phyloP scores from a whole-genome alignment of 2,888 invertebrate genomes.

The Eurytoma californica region DNA sequence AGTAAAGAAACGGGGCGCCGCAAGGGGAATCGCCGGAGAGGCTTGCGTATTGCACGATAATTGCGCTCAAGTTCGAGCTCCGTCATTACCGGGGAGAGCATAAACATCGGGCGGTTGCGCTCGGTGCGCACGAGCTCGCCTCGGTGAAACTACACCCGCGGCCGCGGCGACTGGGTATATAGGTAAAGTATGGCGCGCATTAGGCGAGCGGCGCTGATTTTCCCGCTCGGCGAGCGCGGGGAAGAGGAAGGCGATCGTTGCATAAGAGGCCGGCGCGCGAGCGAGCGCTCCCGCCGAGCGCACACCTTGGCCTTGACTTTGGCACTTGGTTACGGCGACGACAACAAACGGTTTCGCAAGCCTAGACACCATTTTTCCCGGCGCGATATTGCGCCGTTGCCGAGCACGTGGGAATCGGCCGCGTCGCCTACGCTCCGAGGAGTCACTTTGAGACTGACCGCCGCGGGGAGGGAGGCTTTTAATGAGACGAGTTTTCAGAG shows the following conservation, averaged over 20 bases:
- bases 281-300: not conserved
- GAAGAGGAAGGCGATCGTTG: constrained; percentile 15
- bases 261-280: constrained; percentile 27
- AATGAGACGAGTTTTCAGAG: no score
- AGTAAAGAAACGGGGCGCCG: not conserved
- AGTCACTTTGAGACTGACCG: no score
- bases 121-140: not conserved
- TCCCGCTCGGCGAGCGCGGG: constrained; percentile 10
- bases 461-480: no score
- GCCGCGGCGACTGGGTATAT: constrained; percentile 13
- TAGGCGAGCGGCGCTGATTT: constrained; percentile 38
- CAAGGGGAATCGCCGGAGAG: not conserved
- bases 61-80: constrained; percentile 18
- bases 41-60: constrained; percentile 15
- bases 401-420: no score
- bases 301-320: constrained; percentile 72
- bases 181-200: constrained; percentile 11
- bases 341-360: constrained; percentile 65
- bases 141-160: no score
- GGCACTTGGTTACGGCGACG: constrained; percentile 72
- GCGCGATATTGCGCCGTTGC: no score
- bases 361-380: constrained; percentile 52
- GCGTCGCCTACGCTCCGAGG: no score
- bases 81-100: constrained; percentile 18
- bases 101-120: constrained; percentile 20